These are phyloP conservation scores for Cephus rjabovi DNA, from an alignment of 2,888 invertebrate species.

Conservation along the genomic window DNA sequence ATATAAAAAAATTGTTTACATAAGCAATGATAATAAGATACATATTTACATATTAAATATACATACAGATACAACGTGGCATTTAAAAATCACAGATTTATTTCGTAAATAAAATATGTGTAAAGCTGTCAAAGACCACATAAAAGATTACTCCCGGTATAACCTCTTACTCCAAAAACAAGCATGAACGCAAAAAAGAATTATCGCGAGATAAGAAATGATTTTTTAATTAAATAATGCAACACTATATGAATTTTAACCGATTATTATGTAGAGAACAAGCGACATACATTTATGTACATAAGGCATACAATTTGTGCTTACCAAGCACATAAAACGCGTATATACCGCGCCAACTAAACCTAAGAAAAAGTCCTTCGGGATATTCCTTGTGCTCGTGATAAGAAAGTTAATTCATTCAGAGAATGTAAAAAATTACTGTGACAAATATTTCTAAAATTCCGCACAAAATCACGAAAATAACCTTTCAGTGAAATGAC, in stretches of 20 bases:
- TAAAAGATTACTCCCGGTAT: background rate
- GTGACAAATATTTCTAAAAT: constrained; percentile 13
- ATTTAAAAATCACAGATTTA: background rate
- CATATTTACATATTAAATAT: background rate
- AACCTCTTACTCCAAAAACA: background rate
- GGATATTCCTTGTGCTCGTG: background rate
- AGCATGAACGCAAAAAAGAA: background rate
- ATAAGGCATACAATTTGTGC: background rate
- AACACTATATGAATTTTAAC: background rate
- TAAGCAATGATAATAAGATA: background rate
- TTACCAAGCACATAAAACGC: background rate
- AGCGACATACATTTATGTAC: background rate
- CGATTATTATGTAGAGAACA: background rate
- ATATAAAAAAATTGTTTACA: background rate
- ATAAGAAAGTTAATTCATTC: background rate
- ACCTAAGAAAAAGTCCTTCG: background rate
- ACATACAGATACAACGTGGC: background rate
- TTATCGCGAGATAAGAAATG: background rate
- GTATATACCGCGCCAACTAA: background rate
- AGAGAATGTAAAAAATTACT: background rate
- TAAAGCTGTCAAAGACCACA: background rate
- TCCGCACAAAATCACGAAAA: constrained; percentile 11
- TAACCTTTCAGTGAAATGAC: constrained; percentile 21
- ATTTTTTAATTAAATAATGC: background rate
- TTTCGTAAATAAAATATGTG: background rate